phyloP scores from a whole-genome alignment of 2,888 invertebrate species.

The Apodemia duryi region DNA sequence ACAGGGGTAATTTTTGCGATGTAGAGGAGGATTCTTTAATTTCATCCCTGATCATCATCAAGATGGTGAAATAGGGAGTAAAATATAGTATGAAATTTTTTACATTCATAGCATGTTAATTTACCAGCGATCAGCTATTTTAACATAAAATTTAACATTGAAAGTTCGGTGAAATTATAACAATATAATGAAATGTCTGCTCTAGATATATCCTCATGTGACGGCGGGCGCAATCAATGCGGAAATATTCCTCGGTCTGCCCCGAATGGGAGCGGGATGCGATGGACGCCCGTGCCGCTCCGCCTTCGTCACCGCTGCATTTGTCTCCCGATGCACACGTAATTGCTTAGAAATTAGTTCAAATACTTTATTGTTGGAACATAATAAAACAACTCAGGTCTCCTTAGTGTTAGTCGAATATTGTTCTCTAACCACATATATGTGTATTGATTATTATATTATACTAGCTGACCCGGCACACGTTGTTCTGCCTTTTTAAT shows the following conservation, averaged over 20 bases:
- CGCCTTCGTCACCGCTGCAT: conserved; percentile 50
- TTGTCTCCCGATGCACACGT: conserved; percentile 31
- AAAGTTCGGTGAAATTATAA: too few species aligned
- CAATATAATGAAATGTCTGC: conserved; percentile 33
- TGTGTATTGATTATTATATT: too few species aligned
- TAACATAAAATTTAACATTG: too few species aligned
- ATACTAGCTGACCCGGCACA: too few species aligned
- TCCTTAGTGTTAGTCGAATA: not conserved
- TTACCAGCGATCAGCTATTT: too few species aligned
- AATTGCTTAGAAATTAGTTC: conserved; percentile 28
- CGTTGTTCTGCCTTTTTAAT: too few species aligned
- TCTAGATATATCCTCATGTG: conserved; percentile 61
- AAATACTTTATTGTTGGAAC: conserved; percentile 16
- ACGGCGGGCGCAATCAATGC: conserved; percentile 70
- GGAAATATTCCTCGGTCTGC: conserved; percentile 50
- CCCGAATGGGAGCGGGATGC: conserved; percentile 71
- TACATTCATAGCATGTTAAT: too few species aligned
- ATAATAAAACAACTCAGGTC: conserved; percentile 18
- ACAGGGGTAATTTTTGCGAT: too few species aligned
- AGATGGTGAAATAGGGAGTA: too few species aligned
- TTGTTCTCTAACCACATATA: not conserved
- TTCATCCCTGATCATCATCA: too few species aligned
- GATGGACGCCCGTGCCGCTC: conserved; percentile 51
- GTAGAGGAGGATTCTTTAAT: too few species aligned
- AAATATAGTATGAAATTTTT: too few species aligned